Conservation (phyloP, 1,140 invertebrate genomes). For the Philopotamus ludificatus region DNA sequence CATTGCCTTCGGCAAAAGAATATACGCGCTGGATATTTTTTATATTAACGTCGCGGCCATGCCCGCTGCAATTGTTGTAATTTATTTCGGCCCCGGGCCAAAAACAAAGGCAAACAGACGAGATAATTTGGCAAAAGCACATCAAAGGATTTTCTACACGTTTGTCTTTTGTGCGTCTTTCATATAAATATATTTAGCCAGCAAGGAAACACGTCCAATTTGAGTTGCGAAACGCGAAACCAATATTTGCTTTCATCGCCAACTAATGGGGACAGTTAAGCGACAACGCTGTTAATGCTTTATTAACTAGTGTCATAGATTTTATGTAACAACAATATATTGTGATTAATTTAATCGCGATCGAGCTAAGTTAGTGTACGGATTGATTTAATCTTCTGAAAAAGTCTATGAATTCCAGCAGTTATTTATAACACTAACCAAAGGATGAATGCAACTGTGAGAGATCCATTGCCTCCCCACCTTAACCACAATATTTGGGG, state of each 20-base stretch:
- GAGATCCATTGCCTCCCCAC: too few relatives aligned
- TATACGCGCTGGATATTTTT: neutral
- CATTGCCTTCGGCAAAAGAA: neutral
- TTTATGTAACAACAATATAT: too few relatives aligned
- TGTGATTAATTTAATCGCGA: too few relatives aligned
- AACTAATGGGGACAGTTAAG: too few relatives aligned
- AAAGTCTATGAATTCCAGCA: too few relatives aligned
- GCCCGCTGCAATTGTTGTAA: constrained; percentile 16
- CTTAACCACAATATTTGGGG: too few relatives aligned
- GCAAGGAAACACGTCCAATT: neutral
- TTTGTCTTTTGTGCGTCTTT: constrained; percentile 13
- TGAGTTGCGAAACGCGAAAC: constrained; percentile 3
- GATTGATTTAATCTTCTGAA: too few relatives aligned
- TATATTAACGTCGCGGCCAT: neutral
- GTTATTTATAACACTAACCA: too few relatives aligned
- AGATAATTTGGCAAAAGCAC: constrained; percentile 11
- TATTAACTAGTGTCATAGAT: too few relatives aligned
- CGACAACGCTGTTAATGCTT: too few relatives aligned
- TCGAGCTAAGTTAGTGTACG: too few relatives aligned
- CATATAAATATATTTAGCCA: constrained; percentile 10
- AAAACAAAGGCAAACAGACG: constrained; percentile 16
- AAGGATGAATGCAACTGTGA: too few relatives aligned
- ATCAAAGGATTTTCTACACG: constrained; percentile 17
- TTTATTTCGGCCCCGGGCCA: neutral
- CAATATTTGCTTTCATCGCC: constrained; percentile 2